These are phyloP conservation scores for Salticus scenicus DNA, from an alignment of 2,888 invertebrate genomes.

Conservation along the genomic window DNA sequence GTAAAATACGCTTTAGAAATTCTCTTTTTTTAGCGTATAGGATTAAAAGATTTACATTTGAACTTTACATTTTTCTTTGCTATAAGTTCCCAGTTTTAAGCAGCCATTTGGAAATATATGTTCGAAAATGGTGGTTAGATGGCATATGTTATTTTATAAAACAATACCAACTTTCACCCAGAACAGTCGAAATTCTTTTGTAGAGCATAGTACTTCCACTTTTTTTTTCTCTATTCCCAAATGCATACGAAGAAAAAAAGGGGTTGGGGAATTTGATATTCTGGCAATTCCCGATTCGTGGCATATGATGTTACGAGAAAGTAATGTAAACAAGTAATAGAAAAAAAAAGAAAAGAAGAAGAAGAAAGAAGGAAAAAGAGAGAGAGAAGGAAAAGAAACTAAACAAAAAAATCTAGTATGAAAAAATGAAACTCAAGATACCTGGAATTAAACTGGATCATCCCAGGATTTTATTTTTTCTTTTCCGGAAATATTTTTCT, in stretches of 20 bases:
- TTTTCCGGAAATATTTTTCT: not conserved
- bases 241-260: constrained; percentile 29
- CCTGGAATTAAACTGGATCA: constrained; percentile 23
- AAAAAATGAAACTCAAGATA: constrained; percentile 23
- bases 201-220: constrained; percentile 34
- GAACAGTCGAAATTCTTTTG: constrained; percentile 53
- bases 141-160: too few species aligned
- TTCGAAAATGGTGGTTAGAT: not conserved
- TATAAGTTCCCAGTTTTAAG: too few species aligned
- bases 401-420: too few species aligned
- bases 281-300: constrained; percentile 30
- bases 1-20: too few species aligned
- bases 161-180: too few species aligned
- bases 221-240: constrained; percentile 30
- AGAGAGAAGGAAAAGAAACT: too few species aligned
- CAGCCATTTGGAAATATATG: not conserved
- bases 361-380: too few species aligned
- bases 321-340: constrained; percentile 31
- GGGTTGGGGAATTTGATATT: constrained; percentile 38
- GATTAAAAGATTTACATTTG: too few species aligned
- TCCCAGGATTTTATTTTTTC: not conserved
- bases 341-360: too few species aligned
- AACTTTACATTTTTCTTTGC: too few species aligned
- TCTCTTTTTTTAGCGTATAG: too few species aligned
- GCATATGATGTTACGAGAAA: constrained; percentile 1